phyloP scores from a whole-genome alignment of 37 sponge, comb jelly and placozoan species.

The Aplysina aerophoba region DNA sequence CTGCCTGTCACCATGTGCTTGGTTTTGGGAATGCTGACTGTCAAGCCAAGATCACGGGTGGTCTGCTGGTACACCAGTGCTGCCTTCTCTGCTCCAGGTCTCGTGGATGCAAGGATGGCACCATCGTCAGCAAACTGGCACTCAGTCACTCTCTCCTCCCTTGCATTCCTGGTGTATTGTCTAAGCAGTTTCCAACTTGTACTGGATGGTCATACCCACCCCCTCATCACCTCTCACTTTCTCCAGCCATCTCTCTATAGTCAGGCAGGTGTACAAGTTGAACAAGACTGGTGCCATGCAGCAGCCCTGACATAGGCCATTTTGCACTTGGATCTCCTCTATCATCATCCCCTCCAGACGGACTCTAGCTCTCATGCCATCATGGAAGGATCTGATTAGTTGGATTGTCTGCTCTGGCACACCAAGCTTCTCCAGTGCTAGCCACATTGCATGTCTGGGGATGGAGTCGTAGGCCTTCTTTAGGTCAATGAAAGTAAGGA shows the following conservation, averaged over 20 bases:
- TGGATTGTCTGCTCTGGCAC: conserved; percentile 15
- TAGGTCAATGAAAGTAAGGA: conserved; percentile 13
- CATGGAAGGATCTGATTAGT: conserved; percentile 33
- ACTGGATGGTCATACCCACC: not conserved
- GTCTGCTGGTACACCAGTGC: conserved; percentile 18
- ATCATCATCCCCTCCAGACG: not conserved
- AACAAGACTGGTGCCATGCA: conserved; percentile 25
- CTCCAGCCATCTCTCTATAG: conserved; percentile 16
- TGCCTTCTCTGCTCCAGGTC: conserved; percentile 32
- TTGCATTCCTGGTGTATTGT: conserved; percentile 3
- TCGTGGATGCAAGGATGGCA: conserved; percentile 30
- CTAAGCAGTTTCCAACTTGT: conserved; percentile 10
- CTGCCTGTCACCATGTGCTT: conserved; percentile 40
- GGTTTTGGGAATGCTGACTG: conserved; percentile 30
- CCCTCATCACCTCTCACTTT: conserved; percentile 20
- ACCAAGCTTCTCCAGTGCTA: conserved; percentile 31
- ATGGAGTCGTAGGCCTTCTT: conserved; percentile 31
- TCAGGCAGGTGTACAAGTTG: conserved; percentile 3
- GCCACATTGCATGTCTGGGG: conserved; percentile 30
- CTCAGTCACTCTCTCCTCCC: not conserved
- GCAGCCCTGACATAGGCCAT: conserved; percentile 30
- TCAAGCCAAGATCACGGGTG: conserved; percentile 16
- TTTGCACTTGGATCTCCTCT: conserved; percentile 12
- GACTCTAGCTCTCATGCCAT: conserved; percentile 18
- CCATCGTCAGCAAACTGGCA: conserved; percentile 39